Evolutionary conservation across 2,797 vertebrate species (phyloP), one percentile per base, ranked within the genome.

Genomic region (Hylomyscus alleni): DNA sequence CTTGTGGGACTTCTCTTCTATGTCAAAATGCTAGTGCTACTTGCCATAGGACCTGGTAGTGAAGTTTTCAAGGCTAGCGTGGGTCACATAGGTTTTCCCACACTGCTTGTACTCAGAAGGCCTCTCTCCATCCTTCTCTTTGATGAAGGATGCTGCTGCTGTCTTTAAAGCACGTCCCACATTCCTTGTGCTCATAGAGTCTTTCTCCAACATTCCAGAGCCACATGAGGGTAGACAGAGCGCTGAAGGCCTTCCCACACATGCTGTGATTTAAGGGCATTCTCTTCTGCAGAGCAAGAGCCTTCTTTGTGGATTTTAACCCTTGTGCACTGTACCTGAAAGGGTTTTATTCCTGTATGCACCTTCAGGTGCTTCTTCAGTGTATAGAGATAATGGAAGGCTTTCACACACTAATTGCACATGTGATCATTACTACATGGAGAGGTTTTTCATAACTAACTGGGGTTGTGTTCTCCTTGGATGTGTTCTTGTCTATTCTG

Each of bases 21-120:
- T 91, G 75, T 97, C 97, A 56, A 94, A 92, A 13, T 82, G 65
- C 85, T 93, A 78, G 67, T 98, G 96, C 7, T 93, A 92, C 13
- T 95, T 84, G 37, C 95, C 75, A 89, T 94, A 96, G 37, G 95
- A 97, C 47, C 95, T 78, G 34, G 95, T 96, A 2, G 95, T 95
- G 73, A 97, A 97, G 40, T 91, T 56, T 72, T 97, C 97, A 10
- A 95, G 89, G 26, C 95, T 94, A 1, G 93, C 94, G 19, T 22
- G 82, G 29, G 89, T 93, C 91, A 91, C 58, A 0, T 72, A 96
- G 0, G 91, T 54, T 47, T 94, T 93, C 58, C 72, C 95, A 52
- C 94, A 95, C 3, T 92, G 60, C 15, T 44, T 54, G 80, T 72
- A 96, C 40, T 73, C 31, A 14, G 89, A 77, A 11, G 73, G 96